phyloP scores from a whole-genome alignment of 2,888 invertebrate species.

The Epinotia bilunana region DNA sequence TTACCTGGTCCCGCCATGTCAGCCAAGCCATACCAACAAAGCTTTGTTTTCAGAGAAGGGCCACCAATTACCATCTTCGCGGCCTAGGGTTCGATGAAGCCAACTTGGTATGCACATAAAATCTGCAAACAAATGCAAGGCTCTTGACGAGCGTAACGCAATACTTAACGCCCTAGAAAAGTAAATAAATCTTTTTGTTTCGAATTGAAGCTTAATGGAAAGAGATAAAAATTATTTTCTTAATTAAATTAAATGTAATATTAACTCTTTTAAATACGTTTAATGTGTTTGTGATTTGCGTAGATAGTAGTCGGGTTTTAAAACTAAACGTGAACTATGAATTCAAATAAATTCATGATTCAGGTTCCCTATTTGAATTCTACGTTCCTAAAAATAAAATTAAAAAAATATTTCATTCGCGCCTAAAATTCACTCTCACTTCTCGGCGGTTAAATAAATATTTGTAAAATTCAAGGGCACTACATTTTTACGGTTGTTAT shows the following conservation, averaged over 20 bases:
- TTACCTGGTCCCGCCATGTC: background rate
- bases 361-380: slow-evolving; percentile 7
- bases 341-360: background rate
- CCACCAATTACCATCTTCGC: background rate
- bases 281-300: no score
- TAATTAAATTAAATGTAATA: no score
- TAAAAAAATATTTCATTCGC: slow-evolving; percentile 18
- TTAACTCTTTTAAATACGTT: no score
- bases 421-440: slow-evolving; percentile 40
- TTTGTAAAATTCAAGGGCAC: slow-evolving; percentile 31
- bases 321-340: background rate
- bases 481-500: slow-evolving; percentile 21
- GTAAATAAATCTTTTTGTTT: background rate
- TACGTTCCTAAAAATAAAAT: slow-evolving; percentile 20
- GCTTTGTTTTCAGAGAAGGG: background rate
- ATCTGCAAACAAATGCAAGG: slow-evolving; percentile 10
- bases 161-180: background rate
- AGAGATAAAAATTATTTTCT: background rate
- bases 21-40: background rate
- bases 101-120: slow-evolving; percentile 15
- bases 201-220: background rate
- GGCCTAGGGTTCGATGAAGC: background rate
- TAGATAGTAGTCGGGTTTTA: no score
- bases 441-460: slow-evolving; percentile 37
- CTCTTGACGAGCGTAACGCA: background rate